Evolutionary conservation across 2,888 invertebrate species (phyloP), one percentile per base, ranked within the genome.

Genomic region (Tenthredo distinguenda): DNA sequence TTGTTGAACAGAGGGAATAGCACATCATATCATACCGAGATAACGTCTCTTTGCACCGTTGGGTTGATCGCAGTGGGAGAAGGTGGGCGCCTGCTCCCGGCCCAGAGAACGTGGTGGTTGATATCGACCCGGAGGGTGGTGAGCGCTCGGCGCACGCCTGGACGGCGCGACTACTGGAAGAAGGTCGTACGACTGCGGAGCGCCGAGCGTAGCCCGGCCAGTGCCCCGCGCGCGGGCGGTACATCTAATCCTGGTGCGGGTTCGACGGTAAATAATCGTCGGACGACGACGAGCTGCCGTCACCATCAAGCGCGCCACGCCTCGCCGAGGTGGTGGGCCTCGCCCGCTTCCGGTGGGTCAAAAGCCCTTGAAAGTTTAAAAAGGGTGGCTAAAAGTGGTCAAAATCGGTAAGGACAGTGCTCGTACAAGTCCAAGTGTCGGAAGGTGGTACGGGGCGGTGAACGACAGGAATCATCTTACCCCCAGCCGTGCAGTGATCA

Each of bases 91-190:
- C 87, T 88, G 86, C 87, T 87, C 86, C 85, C 87, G 87, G 88
- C 88, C 87, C 89, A 88, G 89, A 89, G 86, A 87, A 88, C 87
- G 88, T 88, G 91, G 89, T 91, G 91, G 90, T 90, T 90, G 90
- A 90, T 93, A 93, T 93, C 93, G 93, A 92, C 92, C 93, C 92
- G 90, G 92, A 92, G 92, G 92, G 90, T 91, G 90, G 87, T 87
- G 89, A 88, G 90, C 89, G 89, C 89, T 90, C 91, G 91, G 92
- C 92, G 92, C 92, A 92, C 88, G 93, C 91, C 91, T 92, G 92
- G 89, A 92, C 92, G 91, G 90, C 89, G 89, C 89, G 87, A 88
- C 88, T 89, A 89, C 88, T 86, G 87, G 81, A 85, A 86, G 87
- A 86, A 77, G 85, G 87, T 77, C 82, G 68, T 86, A 85, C 81